Percentiles rank a stretch among this genome's conserved stretches.
These are phyloP conservation scores for Otolemur crassicaudatus DNA, from an alignment of 2,797 vertebrate species.

Conservation along the genomic window DNA sequence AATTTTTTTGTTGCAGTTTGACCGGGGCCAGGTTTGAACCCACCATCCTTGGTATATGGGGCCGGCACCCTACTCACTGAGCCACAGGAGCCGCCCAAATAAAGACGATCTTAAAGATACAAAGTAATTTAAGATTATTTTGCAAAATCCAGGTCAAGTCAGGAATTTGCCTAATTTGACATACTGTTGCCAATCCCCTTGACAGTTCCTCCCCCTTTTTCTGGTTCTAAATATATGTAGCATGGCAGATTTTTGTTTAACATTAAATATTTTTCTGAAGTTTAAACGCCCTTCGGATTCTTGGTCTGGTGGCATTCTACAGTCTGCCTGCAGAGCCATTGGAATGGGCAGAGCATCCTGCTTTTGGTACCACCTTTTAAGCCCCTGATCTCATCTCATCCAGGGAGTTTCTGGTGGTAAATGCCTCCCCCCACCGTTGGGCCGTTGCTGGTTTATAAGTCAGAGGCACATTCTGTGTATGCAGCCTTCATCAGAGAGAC, in stretches of 20 bases:
- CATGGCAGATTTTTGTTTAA: background rate
- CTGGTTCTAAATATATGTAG: background rate
- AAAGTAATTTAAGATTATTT: background rate
- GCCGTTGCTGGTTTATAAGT: conserved; percentile 47
- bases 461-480: background rate
- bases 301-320: background rate
- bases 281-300: background rate
- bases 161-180: background rate
- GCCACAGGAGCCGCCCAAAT: too few relatives aligned
- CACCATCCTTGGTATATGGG: too few relatives aligned
- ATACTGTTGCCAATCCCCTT: background rate
- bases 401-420: conserved; percentile 31
- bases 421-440: background rate
- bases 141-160: background rate
- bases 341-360: background rate
- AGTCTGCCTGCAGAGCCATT: background rate
- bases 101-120: background rate
- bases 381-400: background rate
- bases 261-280: background rate
- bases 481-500: background rate
- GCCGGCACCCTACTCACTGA: too few relatives aligned
- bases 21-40: too few relatives aligned
- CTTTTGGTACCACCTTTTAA: background rate
- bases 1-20: too few relatives aligned
- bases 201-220: background rate